Conservation (phyloP, 2,113 vertebrate species). For the Microtus richardsoni region DNA sequence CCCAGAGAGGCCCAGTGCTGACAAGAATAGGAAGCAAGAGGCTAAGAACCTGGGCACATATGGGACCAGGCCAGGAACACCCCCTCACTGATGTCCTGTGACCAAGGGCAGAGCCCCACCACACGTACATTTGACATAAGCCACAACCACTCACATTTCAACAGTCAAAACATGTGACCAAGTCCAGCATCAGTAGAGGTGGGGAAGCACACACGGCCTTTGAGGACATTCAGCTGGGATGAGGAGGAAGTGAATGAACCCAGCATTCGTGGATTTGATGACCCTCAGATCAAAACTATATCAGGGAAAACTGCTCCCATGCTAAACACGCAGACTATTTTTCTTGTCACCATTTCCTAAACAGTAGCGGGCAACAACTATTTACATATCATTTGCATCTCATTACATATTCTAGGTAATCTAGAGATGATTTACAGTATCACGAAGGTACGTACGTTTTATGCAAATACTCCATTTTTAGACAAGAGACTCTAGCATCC, state of each 20-base stretch:
- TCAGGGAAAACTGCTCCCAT: background rate
- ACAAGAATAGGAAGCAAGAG: background rate
- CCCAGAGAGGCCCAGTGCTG: background rate
- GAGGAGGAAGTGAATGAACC: background rate
- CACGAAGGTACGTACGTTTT: background rate
- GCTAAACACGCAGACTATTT: background rate
- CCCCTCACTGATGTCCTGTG: background rate
- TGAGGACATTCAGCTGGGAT: background rate
- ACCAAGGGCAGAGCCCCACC: background rate
- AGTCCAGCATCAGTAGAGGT: background rate
- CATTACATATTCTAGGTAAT: background rate
- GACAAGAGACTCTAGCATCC: background rate
- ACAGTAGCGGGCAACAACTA: background rate
- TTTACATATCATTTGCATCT: background rate
- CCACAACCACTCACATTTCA: background rate
- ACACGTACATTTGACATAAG: accelerated
- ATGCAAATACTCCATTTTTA: background rate
- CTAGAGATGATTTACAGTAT: background rate
- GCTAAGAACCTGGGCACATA: background rate
- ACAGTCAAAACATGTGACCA: background rate
- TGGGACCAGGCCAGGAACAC: background rate
- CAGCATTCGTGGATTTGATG: too few relatives aligned
- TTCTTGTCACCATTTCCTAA: background rate
- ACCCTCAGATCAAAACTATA: background rate
- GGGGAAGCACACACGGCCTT: background rate